Percentiles rank a stretch among this genome's conserved stretches.
These are phyloP conservation scores for Cephalopterus ornatus DNA, from an alignment of 2,113 vertebrate genomes.

Conservation along the genomic window DNA sequence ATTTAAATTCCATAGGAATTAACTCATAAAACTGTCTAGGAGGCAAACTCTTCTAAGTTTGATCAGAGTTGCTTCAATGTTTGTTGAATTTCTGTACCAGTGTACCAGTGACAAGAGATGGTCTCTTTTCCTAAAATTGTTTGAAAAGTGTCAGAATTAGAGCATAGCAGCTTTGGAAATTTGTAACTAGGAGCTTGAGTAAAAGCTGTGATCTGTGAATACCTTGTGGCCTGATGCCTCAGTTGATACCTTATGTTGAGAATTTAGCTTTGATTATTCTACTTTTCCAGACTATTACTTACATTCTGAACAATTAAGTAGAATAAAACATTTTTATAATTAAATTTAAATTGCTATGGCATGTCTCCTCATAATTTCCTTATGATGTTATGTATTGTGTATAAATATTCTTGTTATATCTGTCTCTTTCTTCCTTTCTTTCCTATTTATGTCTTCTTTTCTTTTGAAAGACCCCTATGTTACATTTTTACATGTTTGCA, in stretches of 20 bases:
- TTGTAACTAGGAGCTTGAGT: background rate
- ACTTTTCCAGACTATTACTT: background rate
- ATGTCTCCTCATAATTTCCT: background rate
- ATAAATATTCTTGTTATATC: background rate
- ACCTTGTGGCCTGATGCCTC: background rate
- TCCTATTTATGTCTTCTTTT: background rate
- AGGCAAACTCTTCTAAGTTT: background rate
- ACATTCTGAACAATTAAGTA: background rate
- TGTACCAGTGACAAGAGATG: background rate
- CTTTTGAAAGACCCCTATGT: background rate
- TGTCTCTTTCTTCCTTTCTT: background rate
- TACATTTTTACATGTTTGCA: background rate
- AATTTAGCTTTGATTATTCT: background rate
- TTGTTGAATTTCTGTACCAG: background rate
- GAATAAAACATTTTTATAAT: background rate
- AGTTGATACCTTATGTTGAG: background rate
- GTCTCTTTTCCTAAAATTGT: background rate
- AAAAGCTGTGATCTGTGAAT: background rate
- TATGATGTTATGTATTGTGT: background rate
- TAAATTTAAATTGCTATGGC: background rate
- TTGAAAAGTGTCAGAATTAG: background rate
- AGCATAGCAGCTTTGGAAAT: background rate
- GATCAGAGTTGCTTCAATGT: background rate
- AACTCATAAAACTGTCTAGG: background rate
- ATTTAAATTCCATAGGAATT: background rate